Percentiles rank a stretch among this genome's conserved stretches.
Evolutionary conservation across 2,888 invertebrate species (phyloP).

Genomic region (Sarcophaga caerulescens): DNA sequence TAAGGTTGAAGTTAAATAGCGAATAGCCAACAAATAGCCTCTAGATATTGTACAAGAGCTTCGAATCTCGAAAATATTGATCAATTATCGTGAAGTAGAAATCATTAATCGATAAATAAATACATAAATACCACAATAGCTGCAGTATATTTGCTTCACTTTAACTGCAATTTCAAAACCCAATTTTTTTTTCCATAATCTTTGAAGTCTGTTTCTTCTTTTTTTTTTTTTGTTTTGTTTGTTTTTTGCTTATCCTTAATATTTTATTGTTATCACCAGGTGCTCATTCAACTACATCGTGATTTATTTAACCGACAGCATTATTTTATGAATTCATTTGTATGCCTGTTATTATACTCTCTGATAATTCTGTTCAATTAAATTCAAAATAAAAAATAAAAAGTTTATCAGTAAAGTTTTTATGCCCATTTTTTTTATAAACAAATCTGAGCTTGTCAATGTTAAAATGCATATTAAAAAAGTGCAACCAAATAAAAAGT

Average conservation of each 20-base stretch:
- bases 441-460: not conserved
- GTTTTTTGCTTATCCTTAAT: not conserved
- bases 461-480: not conserved
- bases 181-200: no score
- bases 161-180: no score
- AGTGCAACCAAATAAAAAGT: not conserved
- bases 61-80: no score
- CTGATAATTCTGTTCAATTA: not conserved
- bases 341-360: not conserved
- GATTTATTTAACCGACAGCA: not conserved
- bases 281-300: slow-evolving; percentile 12
- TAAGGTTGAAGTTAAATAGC: no score
- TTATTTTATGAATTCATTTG: not conserved
- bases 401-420: not conserved
- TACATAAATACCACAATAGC: no score
- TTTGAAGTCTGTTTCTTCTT: no score
- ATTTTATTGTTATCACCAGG: slow-evolving; percentile 23
- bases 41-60: no score
- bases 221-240: no score
- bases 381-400: not conserved
- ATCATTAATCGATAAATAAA: no score
- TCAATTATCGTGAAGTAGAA: no score
- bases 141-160: no score
- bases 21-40: no score
- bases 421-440: not conserved